Evolutionary conservation across 2,797 vertebrate genomes (phyloP).

Genomic region (Galagoides demidoff): DNA sequence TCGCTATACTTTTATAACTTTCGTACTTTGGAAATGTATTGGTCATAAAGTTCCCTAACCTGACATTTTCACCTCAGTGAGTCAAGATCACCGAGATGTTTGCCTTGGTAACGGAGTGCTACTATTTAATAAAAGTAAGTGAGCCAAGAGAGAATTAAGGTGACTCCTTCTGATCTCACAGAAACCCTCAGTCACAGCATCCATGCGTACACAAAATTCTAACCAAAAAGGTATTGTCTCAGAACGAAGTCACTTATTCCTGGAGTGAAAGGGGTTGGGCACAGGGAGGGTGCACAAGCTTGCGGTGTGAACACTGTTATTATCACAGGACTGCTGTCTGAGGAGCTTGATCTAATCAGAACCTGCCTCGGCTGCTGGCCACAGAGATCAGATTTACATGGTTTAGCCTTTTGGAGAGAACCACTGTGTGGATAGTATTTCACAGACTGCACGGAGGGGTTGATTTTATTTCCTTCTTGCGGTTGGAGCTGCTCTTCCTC

Average conservation of each 20-base stretch:
- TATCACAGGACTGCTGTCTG: not conserved
- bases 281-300: not conserved
- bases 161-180: not conserved
- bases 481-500: not conserved
- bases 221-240: not conserved
- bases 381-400: not conserved
- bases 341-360: not conserved
- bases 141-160: not conserved
- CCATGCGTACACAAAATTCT: not conserved
- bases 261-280: not conserved
- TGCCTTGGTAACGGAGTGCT: not conserved
- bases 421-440: not conserved
- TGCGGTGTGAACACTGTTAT: not conserved
- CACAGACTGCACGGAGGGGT: fast-evolving
- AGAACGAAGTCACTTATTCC: not conserved
- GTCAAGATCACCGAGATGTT: not conserved
- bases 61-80: not conserved
- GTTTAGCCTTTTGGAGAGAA: not conserved
- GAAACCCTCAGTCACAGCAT: not conserved
- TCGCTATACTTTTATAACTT: not conserved
- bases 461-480: not conserved
- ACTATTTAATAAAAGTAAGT: not conserved
- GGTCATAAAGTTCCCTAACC: not conserved
- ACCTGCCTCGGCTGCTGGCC: not conserved
- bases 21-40: not conserved